Percentiles rank a stretch among this genome's conserved stretches.
These are phyloP conservation scores for Steinernema hermaphroditum DNA, from an alignment of 2,888 invertebrate species.

Conservation along the genomic window DNA sequence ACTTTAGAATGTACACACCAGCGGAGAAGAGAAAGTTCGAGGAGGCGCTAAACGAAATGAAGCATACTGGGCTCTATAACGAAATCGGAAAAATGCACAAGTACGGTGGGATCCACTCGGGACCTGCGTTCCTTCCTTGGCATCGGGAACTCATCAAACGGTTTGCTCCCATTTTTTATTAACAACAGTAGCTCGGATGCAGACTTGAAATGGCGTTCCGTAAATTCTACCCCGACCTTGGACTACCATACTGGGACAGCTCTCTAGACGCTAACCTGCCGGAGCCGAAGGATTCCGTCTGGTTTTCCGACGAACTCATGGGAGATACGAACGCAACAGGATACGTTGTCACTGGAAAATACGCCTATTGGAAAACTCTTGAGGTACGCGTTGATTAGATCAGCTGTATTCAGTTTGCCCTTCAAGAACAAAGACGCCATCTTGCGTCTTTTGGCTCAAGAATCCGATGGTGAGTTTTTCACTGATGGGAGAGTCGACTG, in stretches of 20 bases:
- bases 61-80: constrained; percentile 52
- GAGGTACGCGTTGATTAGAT: constrained; percentile 44
- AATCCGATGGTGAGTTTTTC: constrained; percentile 53
- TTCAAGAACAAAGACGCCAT: constrained; percentile 18
- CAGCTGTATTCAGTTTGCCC: neutral
- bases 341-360: constrained; percentile 66
- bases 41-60: constrained; percentile 46
- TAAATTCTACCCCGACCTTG: constrained; percentile 57
- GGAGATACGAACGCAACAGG: constrained; percentile 64
- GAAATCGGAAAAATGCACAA: constrained; percentile 46
- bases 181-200: neutral
- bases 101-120: constrained; percentile 59
- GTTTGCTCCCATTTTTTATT: constrained; percentile 25
- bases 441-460: constrained; percentile 42
- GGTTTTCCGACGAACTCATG: constrained; percentile 66
- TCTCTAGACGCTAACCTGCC: constrained; percentile 66
- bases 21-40: constrained; percentile 43
- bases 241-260: constrained; percentile 67
- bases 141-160: constrained; percentile 61
- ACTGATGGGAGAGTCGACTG: constrained; percentile 55
- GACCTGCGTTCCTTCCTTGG: constrained; percentile 61
- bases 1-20: constrained; percentile 39
- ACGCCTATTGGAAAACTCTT: constrained; percentile 66
- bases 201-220: constrained; percentile 59
- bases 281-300: constrained; percentile 65